Percentiles rank a stretch among this genome's conserved stretches.
Evolutionary conservation across 2,113 vertebrate species (phyloP).

Genomic region (Lasiurus borealis): DNA sequence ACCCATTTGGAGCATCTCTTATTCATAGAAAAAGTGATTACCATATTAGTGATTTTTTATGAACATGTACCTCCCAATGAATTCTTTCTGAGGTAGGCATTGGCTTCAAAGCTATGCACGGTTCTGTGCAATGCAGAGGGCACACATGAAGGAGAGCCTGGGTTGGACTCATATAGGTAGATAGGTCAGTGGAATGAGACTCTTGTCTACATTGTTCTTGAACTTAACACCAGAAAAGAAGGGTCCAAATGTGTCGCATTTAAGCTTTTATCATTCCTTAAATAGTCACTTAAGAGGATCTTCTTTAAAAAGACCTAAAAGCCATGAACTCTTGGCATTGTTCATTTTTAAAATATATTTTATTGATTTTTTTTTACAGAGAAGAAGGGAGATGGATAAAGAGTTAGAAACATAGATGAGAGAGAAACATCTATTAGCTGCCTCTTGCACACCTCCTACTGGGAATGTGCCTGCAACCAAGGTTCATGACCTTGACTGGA

Average conservation of each 20-base stretch:
- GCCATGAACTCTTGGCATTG: neutral
- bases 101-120: neutral
- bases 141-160: neutral
- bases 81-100: neutral
- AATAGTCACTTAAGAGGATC: neutral
- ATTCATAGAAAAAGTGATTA: neutral
- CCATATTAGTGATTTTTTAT: neutral
- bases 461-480: no score
- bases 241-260: neutral
- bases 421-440: no score
- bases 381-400: no score
- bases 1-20: neutral
- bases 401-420: no score
- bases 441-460: no score
- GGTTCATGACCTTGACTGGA: no score
- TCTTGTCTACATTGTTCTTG: neutral
- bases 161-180: neutral
- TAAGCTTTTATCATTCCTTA: neutral
- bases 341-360: neutral
- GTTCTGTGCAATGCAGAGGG: neutral
- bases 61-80: neutral
- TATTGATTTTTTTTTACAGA: no score
- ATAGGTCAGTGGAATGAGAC: neutral
- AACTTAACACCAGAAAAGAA: neutral
- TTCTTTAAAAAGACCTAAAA: conserved; percentile 9